Evolutionary conservation across 2,888 invertebrate species (phyloP).

Genomic region (Lymantria monacha): DNA sequence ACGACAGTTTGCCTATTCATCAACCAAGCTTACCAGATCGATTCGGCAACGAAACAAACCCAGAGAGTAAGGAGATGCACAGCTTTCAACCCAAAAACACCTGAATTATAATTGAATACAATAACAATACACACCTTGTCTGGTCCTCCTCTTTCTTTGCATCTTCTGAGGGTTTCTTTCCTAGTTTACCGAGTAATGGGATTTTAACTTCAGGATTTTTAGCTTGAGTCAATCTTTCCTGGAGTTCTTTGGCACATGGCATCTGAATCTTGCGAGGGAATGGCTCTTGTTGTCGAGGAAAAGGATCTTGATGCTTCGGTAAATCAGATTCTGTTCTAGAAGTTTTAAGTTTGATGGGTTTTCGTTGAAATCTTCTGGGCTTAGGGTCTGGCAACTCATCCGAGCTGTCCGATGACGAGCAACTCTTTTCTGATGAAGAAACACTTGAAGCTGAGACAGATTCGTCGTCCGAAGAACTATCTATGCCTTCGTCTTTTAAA

Average conservation of each 20-base stretch:
- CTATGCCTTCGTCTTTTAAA: slow-evolving; percentile 78
- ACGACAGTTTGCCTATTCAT: no score
- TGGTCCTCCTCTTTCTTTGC: slow-evolving; percentile 60
- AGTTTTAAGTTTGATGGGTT: slow-evolving; percentile 68
- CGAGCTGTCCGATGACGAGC: slow-evolving; percentile 73
- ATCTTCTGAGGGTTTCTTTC: slow-evolving; percentile 61
- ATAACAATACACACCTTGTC: slow-evolving; percentile 22
- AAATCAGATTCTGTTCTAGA: slow-evolving; percentile 75
- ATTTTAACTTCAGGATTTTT: slow-evolving; percentile 60
- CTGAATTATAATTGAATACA: background rate
- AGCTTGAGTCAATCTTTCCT: slow-evolving; percentile 55
- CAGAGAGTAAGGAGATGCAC: no score
- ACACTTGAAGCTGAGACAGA: slow-evolving; percentile 68
- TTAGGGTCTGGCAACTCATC: slow-evolving; percentile 65
- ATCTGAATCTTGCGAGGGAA: slow-evolving; percentile 48
- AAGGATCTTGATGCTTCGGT: slow-evolving; percentile 51
- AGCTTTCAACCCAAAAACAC: no score
- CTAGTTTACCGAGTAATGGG: slow-evolving; percentile 64
- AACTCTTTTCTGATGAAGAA: slow-evolving; percentile 76
- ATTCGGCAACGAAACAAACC: no score
- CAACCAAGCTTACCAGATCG: no score
- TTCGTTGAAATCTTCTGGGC: slow-evolving; percentile 63
- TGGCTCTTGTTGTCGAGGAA: slow-evolving; percentile 44
- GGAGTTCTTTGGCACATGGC: slow-evolving; percentile 52
- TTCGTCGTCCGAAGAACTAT: slow-evolving; percentile 78